Conservation (phyloP, 2,113 vertebrate genomes). For the Phyllopteryx taeniolatus region DNA sequence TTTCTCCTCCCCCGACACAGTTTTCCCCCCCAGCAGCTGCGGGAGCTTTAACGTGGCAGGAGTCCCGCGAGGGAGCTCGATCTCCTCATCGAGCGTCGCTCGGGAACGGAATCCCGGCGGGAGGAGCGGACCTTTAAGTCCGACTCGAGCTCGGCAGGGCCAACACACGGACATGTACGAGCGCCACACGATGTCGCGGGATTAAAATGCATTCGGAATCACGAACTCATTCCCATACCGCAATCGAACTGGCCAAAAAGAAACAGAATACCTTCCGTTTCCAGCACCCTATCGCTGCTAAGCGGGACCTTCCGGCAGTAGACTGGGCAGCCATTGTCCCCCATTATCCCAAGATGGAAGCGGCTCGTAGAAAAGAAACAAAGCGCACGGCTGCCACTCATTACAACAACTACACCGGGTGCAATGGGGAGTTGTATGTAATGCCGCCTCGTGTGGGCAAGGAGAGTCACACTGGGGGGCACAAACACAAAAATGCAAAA, state of each 20-base stretch:
- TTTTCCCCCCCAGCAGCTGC: constrained; percentile 16
- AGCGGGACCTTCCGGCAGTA: too few relatives aligned
- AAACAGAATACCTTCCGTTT: neutral
- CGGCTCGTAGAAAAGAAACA: too few relatives aligned
- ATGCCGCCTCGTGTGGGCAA: too few relatives aligned
- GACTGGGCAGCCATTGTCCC: too few relatives aligned
- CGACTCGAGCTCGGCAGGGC: constrained; percentile 18
- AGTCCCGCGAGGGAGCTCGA: constrained; percentile 35
- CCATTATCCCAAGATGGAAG: too few relatives aligned
- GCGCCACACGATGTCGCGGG: neutral
- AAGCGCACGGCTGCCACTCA: too few relatives aligned
- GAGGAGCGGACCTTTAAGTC: constrained; percentile 21
- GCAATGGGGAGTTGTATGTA: too few relatives aligned
- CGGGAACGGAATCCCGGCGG: constrained; percentile 45
- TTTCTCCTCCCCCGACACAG: neutral
- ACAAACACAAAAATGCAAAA: too few relatives aligned
- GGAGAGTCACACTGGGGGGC: too few relatives aligned
- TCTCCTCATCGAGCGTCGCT: constrained; percentile 46
- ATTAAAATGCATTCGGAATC: neutral
- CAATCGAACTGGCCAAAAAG: neutral
- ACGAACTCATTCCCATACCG: neutral
- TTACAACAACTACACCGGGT: too few relatives aligned
- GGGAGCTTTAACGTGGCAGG: constrained; percentile 18
- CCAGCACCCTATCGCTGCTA: neutral
- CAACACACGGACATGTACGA: constrained; percentile 9